Evolutionary conservation across 2,113 vertebrate genomes (phyloP).

Genomic region (Leptobrachium ailaonicum): DNA sequence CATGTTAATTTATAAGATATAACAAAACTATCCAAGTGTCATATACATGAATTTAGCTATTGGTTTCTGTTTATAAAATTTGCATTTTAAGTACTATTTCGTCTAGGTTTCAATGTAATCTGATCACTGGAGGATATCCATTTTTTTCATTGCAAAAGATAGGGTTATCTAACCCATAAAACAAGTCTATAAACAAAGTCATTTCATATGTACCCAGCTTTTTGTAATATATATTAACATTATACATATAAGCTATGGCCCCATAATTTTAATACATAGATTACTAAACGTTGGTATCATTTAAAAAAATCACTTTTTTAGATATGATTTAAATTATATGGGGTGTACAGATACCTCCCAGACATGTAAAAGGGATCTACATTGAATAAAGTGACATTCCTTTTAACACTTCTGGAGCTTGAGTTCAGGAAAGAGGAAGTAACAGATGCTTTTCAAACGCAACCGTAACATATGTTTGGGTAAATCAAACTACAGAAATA

Average conservation of each 20-base stretch:
- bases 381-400: no score
- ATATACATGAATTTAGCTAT: neutral
- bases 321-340: no score
- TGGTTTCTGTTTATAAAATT: neutral
- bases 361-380: no score
- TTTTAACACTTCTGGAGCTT: no score
- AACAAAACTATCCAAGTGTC: conserved; percentile 24
- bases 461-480: no score
- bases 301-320: no score
- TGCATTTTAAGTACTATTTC: conserved; percentile 4
- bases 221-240: neutral
- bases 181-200: neutral
- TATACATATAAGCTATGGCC: neutral
- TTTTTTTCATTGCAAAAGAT: neutral
- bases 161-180: neutral
- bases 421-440: no score
- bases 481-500: no score
- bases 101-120: neutral
- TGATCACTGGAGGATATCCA: neutral
- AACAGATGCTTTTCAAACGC: no score
- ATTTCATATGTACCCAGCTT: neutral
- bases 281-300: no score
- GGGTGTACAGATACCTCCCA: no score
- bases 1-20: conserved; percentile 75
- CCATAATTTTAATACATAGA: no score